phyloP scores from a whole-genome alignment of 2,888 invertebrate species.

The Notodonta ziczac region DNA sequence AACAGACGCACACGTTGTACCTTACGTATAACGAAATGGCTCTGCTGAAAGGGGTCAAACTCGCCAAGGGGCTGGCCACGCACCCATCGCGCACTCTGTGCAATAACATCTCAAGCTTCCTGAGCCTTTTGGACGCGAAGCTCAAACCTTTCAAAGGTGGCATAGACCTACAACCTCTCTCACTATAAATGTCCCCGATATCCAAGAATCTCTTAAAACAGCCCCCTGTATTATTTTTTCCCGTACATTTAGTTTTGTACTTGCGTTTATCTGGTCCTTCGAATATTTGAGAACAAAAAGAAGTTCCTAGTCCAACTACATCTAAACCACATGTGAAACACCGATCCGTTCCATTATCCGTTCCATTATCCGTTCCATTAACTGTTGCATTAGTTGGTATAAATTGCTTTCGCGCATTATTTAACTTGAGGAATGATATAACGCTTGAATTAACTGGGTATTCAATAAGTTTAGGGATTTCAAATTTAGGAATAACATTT shows the following conservation, averaged over 20 bases:
- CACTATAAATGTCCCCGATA: slow-evolving; percentile 42
- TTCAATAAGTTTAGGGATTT: background rate
- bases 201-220: slow-evolving; percentile 53
- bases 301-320: slow-evolving; percentile 18
- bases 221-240: slow-evolving; percentile 25
- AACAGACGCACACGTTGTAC: slow-evolving; percentile 64
- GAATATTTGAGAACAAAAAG: slow-evolving; percentile 37
- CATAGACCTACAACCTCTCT: slow-evolving; percentile 53
- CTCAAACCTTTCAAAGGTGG: slow-evolving; percentile 44
- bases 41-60: slow-evolving; percentile 54
- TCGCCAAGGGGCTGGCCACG: slow-evolving; percentile 50
- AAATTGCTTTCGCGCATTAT: background rate
- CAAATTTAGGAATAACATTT: background rate
- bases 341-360: background rate
- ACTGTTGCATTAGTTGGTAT: slow-evolving; percentile 9
- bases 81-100: slow-evolving; percentile 43
- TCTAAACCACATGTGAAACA: slow-evolving; percentile 51
- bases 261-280: slow-evolving; percentile 5
- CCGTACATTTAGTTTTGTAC: slow-evolving; percentile 22
- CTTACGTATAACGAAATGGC: slow-evolving; percentile 54
- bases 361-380: background rate
- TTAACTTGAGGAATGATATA: background rate
- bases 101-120: slow-evolving; percentile 43
- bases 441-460: background rate
- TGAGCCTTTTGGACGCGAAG: slow-evolving; percentile 39